Percentiles rank a stretch among this genome's conserved stretches.
phyloP scores from a whole-genome alignment of 2,797 vertebrate species.

The Enteromius treurensis region DNA sequence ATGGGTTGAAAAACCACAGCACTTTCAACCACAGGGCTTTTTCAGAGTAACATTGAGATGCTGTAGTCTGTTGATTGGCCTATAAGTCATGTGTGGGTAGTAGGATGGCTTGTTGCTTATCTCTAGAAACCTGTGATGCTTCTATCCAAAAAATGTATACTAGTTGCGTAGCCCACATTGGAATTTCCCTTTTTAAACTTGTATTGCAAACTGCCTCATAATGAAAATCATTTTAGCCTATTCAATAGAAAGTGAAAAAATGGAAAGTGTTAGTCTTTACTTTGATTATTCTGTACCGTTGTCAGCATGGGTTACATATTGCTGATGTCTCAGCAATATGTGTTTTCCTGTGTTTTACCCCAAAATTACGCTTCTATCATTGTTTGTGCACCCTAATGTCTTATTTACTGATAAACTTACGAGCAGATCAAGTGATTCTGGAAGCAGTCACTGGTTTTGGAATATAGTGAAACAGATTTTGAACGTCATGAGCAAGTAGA shows the following conservation, averaged over 20 bases:
- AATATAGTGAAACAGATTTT: neutral
- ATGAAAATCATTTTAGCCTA: neutral
- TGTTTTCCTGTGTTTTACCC: neutral
- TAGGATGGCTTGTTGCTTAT: conserved; percentile 25
- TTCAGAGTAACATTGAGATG: conserved; percentile 27
- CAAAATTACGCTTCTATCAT: neutral
- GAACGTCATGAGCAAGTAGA: neutral
- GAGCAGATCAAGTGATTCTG: neutral
- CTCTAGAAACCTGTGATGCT: conserved; percentile 7
- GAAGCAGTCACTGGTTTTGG: neutral
- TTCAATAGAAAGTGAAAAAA: neutral
- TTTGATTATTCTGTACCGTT: neutral
- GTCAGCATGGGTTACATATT: neutral
- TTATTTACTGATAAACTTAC: neutral
- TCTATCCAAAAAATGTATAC: neutral
- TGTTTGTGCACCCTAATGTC: neutral
- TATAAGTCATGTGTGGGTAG: conserved; percentile 26
- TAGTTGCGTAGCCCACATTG: neutral
- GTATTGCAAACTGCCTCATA: neutral
- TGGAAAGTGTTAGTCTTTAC: conserved; percentile 3
- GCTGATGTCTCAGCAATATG: neutral
- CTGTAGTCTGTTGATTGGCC: conserved; percentile 37
- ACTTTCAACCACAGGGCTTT: conserved; percentile 18
- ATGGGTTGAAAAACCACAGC: conserved; percentile 30
- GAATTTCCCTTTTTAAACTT: neutral